Conservation (phyloP, 2,888 invertebrate genomes). For the Lydus trimaculatus region DNA sequence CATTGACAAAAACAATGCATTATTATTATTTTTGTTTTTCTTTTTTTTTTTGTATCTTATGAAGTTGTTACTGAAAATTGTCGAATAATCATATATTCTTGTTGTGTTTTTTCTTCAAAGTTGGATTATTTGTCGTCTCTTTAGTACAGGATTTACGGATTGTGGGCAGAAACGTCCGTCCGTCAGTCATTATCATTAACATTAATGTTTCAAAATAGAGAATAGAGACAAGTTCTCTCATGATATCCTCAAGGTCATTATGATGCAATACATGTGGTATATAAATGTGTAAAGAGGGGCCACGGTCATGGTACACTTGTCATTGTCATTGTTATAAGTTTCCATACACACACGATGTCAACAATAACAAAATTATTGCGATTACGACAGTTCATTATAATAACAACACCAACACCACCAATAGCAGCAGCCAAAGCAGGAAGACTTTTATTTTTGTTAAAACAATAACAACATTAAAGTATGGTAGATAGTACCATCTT, state of each 20-base stretch:
- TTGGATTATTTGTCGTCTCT: neutral
- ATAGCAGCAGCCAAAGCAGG: neutral
- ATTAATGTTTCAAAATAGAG: conserved; percentile 25
- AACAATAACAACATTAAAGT: too few species aligned
- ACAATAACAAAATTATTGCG: neutral
- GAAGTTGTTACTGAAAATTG: neutral
- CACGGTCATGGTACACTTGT: conserved; percentile 43
- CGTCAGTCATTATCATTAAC: conserved; percentile 31
- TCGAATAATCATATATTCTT: neutral
- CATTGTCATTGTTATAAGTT: conserved; percentile 17
- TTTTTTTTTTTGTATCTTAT: neutral
- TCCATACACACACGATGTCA: neutral
- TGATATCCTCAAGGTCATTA: conserved; percentile 40
- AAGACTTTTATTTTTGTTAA: neutral
- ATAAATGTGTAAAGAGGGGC: conserved; percentile 42
- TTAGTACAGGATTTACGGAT: conserved; percentile 33
- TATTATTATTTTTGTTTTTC: too few species aligned
- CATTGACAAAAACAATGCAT: neutral
- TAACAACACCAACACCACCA: too few species aligned
- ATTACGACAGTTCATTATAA: neutral
- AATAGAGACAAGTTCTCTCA: conserved; percentile 7
- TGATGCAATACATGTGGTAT: conserved; percentile 46
- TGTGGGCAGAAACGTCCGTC: conserved; percentile 36
- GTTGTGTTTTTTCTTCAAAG: neutral
- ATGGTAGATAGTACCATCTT: neutral